These are phyloP conservation scores for Tyrannus savana DNA, from an alignment of 2,113 vertebrate genomes.

Conservation along the genomic window DNA sequence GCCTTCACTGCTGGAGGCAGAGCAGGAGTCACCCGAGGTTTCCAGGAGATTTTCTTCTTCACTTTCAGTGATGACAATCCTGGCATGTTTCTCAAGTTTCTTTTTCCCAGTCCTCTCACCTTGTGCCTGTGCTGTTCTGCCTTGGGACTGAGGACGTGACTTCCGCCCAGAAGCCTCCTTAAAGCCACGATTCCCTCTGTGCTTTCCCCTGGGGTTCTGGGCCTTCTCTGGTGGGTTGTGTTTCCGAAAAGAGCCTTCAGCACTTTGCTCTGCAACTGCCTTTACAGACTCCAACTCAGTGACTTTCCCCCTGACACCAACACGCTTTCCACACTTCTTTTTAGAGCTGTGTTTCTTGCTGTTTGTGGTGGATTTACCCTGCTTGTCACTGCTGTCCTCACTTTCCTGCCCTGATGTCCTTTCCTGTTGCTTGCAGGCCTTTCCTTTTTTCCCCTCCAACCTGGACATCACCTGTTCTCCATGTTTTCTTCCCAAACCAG, in stretches of 20 bases:
- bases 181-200: not conserved
- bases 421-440: not conserved
- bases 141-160: not conserved
- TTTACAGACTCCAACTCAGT: not conserved
- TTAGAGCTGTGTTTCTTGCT: not conserved
- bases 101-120: not conserved
- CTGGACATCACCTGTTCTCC: not conserved
- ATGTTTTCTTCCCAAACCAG: not conserved
- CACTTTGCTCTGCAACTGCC: not conserved
- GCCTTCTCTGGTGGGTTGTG: not conserved
- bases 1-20: conserved; percentile 4
- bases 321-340: not conserved
- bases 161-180: not conserved
- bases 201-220: not conserved
- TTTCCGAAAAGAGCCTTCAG: not conserved
- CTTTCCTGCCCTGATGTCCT: not conserved
- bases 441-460: not conserved
- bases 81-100: not conserved
- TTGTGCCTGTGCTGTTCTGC: not conserved
- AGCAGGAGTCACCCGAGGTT: not conserved
- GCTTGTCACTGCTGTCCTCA: not conserved
- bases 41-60: not conserved
- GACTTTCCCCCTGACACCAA: not conserved
- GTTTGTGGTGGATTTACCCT: not conserved
- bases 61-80: not conserved